Evolutionary conservation across 2,888 invertebrate species (phyloP).

Genomic region (Mesorhabditis spiculigera): DNA sequence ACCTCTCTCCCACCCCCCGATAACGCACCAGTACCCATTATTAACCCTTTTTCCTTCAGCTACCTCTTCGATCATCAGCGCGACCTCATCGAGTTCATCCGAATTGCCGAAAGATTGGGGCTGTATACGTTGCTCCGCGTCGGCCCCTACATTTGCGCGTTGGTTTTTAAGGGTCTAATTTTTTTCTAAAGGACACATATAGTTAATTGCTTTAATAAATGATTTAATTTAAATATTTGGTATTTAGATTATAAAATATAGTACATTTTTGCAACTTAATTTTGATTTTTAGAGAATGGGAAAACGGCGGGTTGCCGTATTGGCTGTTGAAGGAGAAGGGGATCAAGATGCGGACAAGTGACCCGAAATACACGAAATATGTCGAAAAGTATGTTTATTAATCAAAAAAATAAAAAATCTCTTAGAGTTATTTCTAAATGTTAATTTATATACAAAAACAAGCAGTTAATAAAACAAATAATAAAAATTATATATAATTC

Average conservation of each 20-base stretch:
- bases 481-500: background rate
- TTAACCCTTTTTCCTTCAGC: conserved; percentile 7
- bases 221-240: background rate
- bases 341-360: conserved; percentile 36
- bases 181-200: background rate
- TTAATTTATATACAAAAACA: no score
- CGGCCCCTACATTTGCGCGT: conserved; percentile 53
- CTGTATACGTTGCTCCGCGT: conserved; percentile 42
- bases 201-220: background rate
- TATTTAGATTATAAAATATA: background rate
- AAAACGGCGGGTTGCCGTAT: conserved; percentile 49
- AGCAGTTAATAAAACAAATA: no score
- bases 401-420: background rate
- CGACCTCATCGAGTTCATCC: conserved; percentile 34
- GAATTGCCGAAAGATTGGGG: conserved; percentile 20
- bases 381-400: background rate
- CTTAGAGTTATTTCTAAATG: no score
- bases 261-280: conserved; percentile 24
- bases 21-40: no score
- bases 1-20: no score
- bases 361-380: conserved; percentile 54
- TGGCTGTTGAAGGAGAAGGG: conserved; percentile 44
- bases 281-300: conserved; percentile 32
- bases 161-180: background rate
- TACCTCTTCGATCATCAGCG: conserved; percentile 18